phyloP scores from a whole-genome alignment of 2,113 vertebrate species.

The Stomatorhinus ivindoensis region DNA sequence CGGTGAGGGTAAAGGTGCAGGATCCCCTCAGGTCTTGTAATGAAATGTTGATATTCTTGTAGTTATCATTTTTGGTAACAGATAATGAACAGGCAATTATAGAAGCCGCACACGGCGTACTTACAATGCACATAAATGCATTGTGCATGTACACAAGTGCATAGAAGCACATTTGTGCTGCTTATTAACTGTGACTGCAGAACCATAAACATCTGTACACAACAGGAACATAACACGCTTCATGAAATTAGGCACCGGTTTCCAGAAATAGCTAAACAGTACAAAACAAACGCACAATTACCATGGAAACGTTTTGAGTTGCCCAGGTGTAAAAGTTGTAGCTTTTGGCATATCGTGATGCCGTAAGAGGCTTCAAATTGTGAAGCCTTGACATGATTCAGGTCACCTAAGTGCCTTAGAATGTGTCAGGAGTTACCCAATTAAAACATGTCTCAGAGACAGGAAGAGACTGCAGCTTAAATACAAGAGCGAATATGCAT shows the following conservation, averaged over 20 bases:
- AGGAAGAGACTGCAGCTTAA: background rate
- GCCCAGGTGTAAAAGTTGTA: background rate
- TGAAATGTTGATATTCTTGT: background rate
- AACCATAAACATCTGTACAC: background rate
- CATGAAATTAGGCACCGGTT: background rate
- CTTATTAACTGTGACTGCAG: background rate
- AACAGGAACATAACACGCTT: background rate
- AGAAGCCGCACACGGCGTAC: background rate
- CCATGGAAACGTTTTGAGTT: background rate
- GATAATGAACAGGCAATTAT: background rate
- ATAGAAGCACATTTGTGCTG: background rate
- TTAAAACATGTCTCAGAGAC: background rate
- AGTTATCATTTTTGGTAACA: background rate
- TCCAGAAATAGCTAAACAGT: background rate
- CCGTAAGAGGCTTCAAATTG: background rate
- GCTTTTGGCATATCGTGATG: background rate
- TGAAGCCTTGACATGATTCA: slow-evolving; percentile 3
- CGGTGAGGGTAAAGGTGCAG: background rate
- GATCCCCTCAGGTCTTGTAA: background rate
- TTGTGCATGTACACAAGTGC: background rate
- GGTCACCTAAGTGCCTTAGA: slow-evolving; percentile 3
- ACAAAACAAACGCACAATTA: background rate
- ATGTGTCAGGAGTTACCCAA: slow-evolving; percentile 8
- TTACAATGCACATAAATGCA: background rate
- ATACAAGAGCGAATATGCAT: background rate